Conservation (phyloP, 2,797 vertebrate genomes). For the Sebastes ruberrimus region DNA sequence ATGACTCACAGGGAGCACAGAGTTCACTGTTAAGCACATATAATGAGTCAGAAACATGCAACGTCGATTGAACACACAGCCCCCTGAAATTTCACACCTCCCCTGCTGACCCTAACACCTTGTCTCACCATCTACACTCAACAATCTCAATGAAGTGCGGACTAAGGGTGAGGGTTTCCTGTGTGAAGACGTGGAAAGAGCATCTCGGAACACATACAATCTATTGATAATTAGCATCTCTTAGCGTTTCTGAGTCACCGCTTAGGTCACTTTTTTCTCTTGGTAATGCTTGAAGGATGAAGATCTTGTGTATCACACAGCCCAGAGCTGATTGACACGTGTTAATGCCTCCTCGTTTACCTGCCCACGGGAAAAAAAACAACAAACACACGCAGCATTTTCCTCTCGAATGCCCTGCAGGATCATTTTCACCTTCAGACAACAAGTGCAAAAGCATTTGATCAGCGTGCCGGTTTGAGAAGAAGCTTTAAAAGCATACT, state of each 20-base stretch:
- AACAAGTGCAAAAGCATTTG: slow-evolving; percentile 48
- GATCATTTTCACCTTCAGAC: slow-evolving; percentile 33
- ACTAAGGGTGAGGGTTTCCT: background rate
- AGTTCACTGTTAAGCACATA: background rate
- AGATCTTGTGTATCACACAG: background rate
- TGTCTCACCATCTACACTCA: background rate
- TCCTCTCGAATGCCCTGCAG: background rate
- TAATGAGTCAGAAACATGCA: background rate
- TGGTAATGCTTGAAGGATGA: slow-evolving; percentile 20
- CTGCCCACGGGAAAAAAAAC: background rate
- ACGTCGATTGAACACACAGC: background rate
- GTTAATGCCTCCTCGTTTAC: slow-evolving; percentile 38
- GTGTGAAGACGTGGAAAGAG: background rate
- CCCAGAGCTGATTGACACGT: slow-evolving; percentile 4
- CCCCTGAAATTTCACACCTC: background rate
- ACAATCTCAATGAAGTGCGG: background rate
- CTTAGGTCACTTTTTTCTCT: slow-evolving; percentile 18
- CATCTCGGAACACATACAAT: background rate
- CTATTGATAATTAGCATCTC: slow-evolving; percentile 6
- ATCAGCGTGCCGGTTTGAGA: slow-evolving; percentile 11
- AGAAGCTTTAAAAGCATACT: slow-evolving; percentile 43
- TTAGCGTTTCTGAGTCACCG: slow-evolving; percentile 1
- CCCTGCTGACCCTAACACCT: background rate
- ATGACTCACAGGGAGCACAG: background rate
- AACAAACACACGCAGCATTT: background rate